phyloP scores from a whole-genome alignment of 2,113 vertebrate genomes.

The Eulemur rufifrons region DNA sequence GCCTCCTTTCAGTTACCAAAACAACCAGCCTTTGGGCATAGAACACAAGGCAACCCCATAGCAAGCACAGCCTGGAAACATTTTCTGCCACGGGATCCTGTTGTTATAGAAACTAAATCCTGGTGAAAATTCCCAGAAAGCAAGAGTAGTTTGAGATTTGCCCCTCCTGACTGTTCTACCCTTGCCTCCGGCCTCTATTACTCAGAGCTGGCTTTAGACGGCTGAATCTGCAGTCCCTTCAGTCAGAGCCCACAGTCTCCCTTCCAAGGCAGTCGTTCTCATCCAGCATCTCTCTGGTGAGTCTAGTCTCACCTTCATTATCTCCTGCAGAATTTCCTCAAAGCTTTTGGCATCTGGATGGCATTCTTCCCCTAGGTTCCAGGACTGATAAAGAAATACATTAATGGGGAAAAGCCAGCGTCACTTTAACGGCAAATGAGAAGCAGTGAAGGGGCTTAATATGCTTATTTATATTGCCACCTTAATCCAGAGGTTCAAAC shows the following conservation, averaged over 20 bases:
- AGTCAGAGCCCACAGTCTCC: not conserved
- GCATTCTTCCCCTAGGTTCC: not conserved
- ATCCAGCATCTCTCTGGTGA: not conserved
- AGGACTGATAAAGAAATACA: not conserved
- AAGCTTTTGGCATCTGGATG: not conserved
- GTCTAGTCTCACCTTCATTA: not conserved
- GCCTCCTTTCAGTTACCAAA: not conserved
- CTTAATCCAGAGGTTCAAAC: not conserved
- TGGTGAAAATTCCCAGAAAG: not conserved
- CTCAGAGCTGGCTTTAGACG: not conserved
- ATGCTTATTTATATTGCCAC: not conserved
- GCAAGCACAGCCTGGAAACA: not conserved
- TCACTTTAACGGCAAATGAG: conserved; percentile 7
- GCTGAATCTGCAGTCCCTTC: not conserved
- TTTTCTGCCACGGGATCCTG: not conserved
- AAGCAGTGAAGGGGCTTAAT: not conserved
- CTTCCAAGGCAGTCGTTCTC: not conserved
- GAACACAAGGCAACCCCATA: not conserved
- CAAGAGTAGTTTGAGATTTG: not conserved
- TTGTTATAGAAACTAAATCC: not conserved
- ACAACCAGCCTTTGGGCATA: not conserved
- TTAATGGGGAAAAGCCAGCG: not conserved
- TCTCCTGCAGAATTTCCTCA: not conserved
- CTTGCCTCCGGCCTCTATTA: not conserved
- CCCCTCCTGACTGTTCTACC: not conserved